Base-by-base conservation (phyloP, 2,888 invertebrate species). In the Dioctria rufipes region DNA sequence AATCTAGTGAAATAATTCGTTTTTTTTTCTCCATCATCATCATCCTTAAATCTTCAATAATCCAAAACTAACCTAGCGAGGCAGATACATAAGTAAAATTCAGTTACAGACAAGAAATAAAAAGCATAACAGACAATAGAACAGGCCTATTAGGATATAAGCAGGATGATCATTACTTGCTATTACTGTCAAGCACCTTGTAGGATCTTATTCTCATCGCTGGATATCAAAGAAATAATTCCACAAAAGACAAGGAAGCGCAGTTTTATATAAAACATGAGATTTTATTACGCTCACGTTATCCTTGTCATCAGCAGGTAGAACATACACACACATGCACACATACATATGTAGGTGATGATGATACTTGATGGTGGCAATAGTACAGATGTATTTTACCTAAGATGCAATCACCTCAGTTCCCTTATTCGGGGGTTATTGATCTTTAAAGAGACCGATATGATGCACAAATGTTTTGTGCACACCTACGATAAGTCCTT, bases 351-450 rank as follows among this genome's bases (percentile, higher is more conserved):
- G 25, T 25, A 25, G 25, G 25, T 25, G 25, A 25, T 25, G 25
- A 25, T 25, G 25, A 25, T 25, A 25, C 25, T 25, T 25, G 25
- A 25, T 25, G 25, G 25, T 25, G 25, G 25, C 25, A 3, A 4
- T 11, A n/a, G n/a, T 54, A 1, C 3, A 54, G 54, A 54, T 54
- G 54, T 51, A 39, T 51, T 51, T 8, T 69, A 51, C 69, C 69
- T 69, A 51, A 9, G 9, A 43, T 69, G 25, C 25, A 25, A 25
- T 25, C 25, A 25, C 25, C 49, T 9, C 6, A 37, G 11, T 69
- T 51, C 51, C 51, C 51, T 51, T 39, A 46, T 69, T 69, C 69
- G 69, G 69, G 69, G 69, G 69, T 69, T 69, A 69, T 69, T 69
- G 69, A 69, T 69, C 69, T 51, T 51, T 69, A 4, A 54, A 54